phyloP scores from a whole-genome alignment of 2,797 vertebrate genomes.

The Petrocephalus schoutedeni region DNA sequence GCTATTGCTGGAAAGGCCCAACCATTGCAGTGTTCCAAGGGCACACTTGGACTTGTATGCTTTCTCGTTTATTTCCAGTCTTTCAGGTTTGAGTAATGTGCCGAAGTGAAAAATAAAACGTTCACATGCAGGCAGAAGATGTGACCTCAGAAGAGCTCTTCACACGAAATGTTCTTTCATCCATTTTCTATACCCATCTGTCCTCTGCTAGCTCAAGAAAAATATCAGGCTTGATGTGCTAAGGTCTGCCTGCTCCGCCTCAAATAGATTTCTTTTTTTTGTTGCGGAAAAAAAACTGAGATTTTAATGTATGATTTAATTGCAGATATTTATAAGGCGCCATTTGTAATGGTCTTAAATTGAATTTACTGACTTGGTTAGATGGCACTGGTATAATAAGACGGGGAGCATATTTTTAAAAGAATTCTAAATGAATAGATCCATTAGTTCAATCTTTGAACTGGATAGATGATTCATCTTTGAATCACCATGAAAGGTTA shows the following conservation, averaged over 20 bases:
- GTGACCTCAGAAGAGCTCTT: neutral
- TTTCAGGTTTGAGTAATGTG: neutral
- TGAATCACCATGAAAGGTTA: neutral
- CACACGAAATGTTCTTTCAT: neutral
- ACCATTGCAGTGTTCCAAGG: neutral
- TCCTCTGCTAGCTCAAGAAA: neutral
- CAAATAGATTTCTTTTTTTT: neutral
- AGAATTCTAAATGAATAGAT: neutral
- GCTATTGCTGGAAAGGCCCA: neutral
- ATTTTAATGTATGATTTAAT: neutral
- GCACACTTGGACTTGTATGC: neutral
- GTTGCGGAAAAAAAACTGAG: neutral
- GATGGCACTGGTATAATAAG: neutral
- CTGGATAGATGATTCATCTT: neutral
- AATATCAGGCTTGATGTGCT: neutral
- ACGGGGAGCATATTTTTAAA: neutral
- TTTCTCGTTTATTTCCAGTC: neutral
- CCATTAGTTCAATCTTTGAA: neutral
- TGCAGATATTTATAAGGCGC: neutral
- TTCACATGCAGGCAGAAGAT: neutral
- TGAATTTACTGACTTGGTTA: neutral
- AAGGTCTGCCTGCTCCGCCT: neutral
- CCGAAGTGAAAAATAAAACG: neutral
- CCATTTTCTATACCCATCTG: neutral
- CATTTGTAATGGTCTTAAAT: neutral